phyloP scores from a whole-genome alignment of 2,888 invertebrate species.

The Byasa hedistus region DNA sequence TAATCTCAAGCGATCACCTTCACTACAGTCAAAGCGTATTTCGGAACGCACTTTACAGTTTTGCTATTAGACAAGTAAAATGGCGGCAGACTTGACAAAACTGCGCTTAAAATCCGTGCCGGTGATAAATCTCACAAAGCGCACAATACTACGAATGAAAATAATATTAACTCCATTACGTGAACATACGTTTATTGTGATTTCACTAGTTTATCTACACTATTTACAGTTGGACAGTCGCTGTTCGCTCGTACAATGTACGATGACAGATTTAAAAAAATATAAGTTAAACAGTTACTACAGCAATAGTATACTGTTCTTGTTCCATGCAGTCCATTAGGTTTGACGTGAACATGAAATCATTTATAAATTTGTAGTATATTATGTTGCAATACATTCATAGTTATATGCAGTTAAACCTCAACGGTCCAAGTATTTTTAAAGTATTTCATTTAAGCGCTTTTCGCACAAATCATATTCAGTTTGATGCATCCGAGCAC shows the following conservation, averaged over 20 bases:
- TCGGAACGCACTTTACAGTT: not conserved
- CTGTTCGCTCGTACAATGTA: not conserved
- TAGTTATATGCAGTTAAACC: not conserved
- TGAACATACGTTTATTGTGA: constrained; percentile 32
- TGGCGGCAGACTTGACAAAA: not conserved
- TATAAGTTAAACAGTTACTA: not conserved
- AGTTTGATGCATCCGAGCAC: too few species aligned
- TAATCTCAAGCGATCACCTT: not conserved
- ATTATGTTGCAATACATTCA: not conserved
- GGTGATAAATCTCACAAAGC: constrained; percentile 30
- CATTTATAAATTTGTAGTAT: not conserved
- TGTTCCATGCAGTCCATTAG: not conserved
- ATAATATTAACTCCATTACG: constrained; percentile 37
- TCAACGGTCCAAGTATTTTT: not conserved
- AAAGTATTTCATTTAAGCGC: not conserved
- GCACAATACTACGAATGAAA: constrained; percentile 36
- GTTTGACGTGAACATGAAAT: not conserved
- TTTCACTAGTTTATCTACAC: constrained; percentile 36
- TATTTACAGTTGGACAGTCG: constrained; percentile 33
- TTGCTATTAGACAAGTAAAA: not conserved
- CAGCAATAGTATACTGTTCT: not conserved
- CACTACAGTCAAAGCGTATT: not conserved
- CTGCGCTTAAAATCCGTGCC: not conserved
- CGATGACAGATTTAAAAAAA: not conserved
- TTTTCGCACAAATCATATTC: too few species aligned